These are phyloP conservation scores for Cosmopolites sordidus DNA, from an alignment of 2,888 invertebrate genomes.

Conservation along the genomic window DNA sequence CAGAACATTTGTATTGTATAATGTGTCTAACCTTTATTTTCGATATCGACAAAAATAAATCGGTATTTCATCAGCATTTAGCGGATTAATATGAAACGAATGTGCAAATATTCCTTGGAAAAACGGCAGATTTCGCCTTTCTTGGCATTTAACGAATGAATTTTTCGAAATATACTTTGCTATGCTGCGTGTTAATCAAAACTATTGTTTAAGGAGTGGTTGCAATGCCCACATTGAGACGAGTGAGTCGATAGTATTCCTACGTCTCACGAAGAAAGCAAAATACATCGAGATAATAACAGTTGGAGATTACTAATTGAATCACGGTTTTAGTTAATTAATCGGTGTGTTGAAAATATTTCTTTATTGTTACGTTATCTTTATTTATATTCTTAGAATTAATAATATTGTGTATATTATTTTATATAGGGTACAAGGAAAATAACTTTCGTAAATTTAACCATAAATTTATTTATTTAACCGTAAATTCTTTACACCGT, in stretches of 20 bases:
- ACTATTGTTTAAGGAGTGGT: slow-evolving; percentile 18
- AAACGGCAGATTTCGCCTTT: slow-evolving; percentile 3
- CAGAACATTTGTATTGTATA: too few relatives aligned
- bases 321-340: neutral
- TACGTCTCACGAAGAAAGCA: slow-evolving; percentile 11
- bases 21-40: too few relatives aligned
- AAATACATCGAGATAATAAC: slow-evolving; percentile 9
- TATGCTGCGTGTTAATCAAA: slow-evolving; percentile 10
- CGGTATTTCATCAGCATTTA: too few relatives aligned
- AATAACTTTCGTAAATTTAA: too few relatives aligned
- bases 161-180: slow-evolving; percentile 5
- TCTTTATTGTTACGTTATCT: too few relatives aligned
- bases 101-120: neutral
- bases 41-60: too few relatives aligned
- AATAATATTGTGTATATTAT: too few relatives aligned
- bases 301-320: slow-evolving; percentile 6
- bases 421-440: too few relatives aligned
- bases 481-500: too few relatives aligned
- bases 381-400: too few relatives aligned
- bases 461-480: too few relatives aligned
- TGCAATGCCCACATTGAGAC: slow-evolving; percentile 16
- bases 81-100: neutral
- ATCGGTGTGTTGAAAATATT: too few relatives aligned
- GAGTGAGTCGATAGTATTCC: slow-evolving; percentile 17
- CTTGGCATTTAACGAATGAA: slow-evolving; percentile 10